These are phyloP conservation scores for Ciona savignyi DNA, from an alignment of 23 tunicate species.

Conservation along the genomic window DNA sequence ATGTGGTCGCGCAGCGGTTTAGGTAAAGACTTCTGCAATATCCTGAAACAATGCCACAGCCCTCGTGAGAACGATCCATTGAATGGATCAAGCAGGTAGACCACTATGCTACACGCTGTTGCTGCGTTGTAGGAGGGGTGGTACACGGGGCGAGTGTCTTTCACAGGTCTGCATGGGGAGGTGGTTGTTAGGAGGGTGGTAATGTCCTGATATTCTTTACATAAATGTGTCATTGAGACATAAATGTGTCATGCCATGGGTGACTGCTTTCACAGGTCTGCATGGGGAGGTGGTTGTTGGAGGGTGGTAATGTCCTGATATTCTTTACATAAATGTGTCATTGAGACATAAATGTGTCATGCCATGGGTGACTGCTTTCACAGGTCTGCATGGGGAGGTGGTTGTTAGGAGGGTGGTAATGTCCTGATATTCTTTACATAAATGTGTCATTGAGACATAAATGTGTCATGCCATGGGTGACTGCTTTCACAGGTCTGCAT, in stretches of 20 bases:
- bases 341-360: no score
- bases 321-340: no score
- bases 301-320: no score
- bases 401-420: no score
- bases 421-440: no score
- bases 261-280: not conserved
- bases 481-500: not conserved
- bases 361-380: no score
- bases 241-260: no score
- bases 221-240: no score
- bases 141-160: not conserved
- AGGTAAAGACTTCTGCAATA: conserved; percentile 25
- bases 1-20: conserved; percentile 33
- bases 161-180: not conserved
- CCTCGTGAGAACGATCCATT: conserved; percentile 24
- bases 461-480: not conserved
- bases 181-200: conserved; percentile 20
- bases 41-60: conserved; percentile 34
- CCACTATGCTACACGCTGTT: conserved; percentile 34
- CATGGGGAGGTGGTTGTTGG: no score
- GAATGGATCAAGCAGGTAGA: conserved; percentile 82
- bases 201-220: no score
- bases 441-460: no score
- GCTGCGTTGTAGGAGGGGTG: conserved; percentile 22
- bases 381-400: no score